Base-by-base conservation (phyloP, 2,888 invertebrate genomes). In the Heliconius aoede region DNA sequence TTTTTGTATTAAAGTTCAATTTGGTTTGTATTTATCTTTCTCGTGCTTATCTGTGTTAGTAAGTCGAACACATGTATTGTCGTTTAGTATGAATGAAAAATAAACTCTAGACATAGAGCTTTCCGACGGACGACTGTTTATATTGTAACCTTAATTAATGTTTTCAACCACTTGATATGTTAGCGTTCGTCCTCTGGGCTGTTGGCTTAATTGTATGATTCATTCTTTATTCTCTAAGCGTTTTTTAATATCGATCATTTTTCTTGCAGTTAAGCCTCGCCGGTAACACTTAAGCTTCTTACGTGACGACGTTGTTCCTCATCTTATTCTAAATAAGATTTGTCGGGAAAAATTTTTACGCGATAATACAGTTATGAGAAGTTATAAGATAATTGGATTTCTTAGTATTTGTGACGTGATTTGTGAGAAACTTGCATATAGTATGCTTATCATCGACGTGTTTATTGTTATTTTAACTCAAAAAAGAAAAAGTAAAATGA, bases 121-220 rank as follows among this genome's bases (percentile, higher is more conserved):
- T 94, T 94, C 88, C 90, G 92, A 88, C 87, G 88, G 86, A 85
- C 87, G 88, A 69, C 89, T 84, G 84, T 90, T 91, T 89, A 87
- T 88, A 88, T 87, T 87, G 90, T 92, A 93, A 89, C 91, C 91
- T 92, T 93, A 94, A 93, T 94, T 93, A 92, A 91, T 91, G 91
- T 88, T 90, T 89, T 89, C 85, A 85, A 86, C 81, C 85, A 83
- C 85, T 87, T 88, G 87, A 87, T 87, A 84, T 84, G 85, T 85
- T 82, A 81, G 86, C 85, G 84, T 85, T 80, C 84, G 85, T 87
- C 86, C 86, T 89, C 85, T 86, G 81, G 81, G 82, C 85, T 81
- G 80, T 81, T 82, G 84, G 82, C 82, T 84, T 86, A 84, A 72
- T 51, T 73, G 51, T 84, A 83, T 90, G 89, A 90, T 86, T 89